These are phyloP conservation scores for Heterotis niloticus DNA, from an alignment of 2,113 vertebrate genomes.

Conservation along the genomic window DNA sequence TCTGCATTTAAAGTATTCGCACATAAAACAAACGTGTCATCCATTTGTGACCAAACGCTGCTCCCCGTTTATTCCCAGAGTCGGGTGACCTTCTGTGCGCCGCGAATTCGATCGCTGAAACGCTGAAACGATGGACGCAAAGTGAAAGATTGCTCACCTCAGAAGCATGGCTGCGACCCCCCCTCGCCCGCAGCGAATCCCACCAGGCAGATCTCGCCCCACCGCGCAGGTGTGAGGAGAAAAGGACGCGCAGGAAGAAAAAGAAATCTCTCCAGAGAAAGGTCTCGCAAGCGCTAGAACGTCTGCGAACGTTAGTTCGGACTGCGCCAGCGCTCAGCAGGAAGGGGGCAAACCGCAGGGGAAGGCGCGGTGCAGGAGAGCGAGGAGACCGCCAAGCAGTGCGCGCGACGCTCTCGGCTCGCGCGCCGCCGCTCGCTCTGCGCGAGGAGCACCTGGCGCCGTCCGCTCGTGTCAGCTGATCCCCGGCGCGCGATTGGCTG, in stretches of 20 bases:
- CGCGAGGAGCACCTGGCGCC: conserved; percentile 66
- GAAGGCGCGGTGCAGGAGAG: too few species aligned
- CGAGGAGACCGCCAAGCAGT: conserved; percentile 36
- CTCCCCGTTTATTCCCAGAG: too few species aligned
- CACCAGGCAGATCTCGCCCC: conserved; percentile 5
- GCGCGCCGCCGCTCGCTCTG: conserved; percentile 48
- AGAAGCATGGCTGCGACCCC: conserved; percentile 6
- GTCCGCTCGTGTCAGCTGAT: conserved; percentile 69
- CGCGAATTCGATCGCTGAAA: conserved; percentile 3
- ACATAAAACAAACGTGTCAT: too few species aligned
- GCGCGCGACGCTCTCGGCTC: conserved; percentile 39
- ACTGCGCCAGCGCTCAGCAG: too few species aligned
- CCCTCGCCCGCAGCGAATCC: neutral
- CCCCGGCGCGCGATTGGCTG: conserved; percentile 58
- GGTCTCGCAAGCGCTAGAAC: too few species aligned
- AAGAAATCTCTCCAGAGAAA: neutral
- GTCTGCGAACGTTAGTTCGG: too few species aligned
- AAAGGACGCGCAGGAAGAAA: conserved; percentile 12
- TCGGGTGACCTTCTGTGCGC: too few species aligned
- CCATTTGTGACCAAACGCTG: too few species aligned
- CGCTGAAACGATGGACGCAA: neutral
- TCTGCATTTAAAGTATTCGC: too few species aligned
- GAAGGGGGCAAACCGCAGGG: neutral
- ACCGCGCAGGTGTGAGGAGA: conserved; percentile 16
- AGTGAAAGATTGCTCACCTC: conserved; percentile 22